These are phyloP conservation scores for Nymphalis polychloros DNA, from an alignment of 2,888 invertebrate species.

Conservation along the genomic window DNA sequence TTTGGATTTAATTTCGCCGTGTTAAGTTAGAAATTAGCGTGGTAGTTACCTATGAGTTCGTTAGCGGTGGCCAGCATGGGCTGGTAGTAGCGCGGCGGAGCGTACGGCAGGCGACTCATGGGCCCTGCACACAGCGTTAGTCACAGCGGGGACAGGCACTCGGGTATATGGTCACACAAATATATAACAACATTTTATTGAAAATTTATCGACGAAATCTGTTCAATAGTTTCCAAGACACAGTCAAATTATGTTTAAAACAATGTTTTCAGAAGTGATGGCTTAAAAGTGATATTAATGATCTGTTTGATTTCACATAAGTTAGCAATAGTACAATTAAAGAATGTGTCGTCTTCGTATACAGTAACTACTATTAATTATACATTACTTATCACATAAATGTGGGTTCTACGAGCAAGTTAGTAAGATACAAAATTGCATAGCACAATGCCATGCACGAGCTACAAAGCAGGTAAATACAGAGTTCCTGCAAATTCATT, in stretches of 20 bases:
- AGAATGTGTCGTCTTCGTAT: background rate
- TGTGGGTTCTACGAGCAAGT: constrained; percentile 1
- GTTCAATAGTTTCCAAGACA: no score
- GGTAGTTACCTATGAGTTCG: constrained; percentile 66
- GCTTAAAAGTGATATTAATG: background rate
- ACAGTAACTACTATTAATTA: background rate
- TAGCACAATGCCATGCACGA: background rate
- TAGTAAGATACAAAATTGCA: background rate
- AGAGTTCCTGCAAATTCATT: background rate
- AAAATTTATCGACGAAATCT: no score
- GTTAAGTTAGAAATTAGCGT: background rate
- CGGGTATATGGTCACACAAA: background rate
- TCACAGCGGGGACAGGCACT: constrained; percentile 45
- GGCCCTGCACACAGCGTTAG: constrained; percentile 48
- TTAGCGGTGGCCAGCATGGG: constrained; percentile 70
- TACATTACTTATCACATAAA: background rate
- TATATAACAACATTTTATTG: no score
- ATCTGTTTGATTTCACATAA: background rate
- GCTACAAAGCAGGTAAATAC: background rate
- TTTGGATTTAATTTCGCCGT: background rate
- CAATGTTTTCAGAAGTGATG: background rate
- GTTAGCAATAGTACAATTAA: background rate
- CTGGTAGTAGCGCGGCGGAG: constrained; percentile 68
- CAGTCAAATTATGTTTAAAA: background rate
- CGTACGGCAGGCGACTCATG: constrained; percentile 56